Base-by-base conservation (phyloP, 2,888 invertebrate genomes). In the Calameuta pallipes region DNA sequence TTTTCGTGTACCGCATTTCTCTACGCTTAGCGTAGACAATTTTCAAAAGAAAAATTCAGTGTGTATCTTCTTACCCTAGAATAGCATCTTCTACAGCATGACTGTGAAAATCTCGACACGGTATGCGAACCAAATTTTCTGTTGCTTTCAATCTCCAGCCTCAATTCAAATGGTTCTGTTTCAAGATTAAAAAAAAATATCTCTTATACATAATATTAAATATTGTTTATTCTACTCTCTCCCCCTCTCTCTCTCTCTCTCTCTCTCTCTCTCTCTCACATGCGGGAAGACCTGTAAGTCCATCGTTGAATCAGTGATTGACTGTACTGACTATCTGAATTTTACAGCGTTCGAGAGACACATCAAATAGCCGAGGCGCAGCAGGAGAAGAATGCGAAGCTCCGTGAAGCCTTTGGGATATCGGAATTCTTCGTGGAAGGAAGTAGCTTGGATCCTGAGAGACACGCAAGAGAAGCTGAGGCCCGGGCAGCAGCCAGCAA, bases 291-390 rank as follows among this genome's bases (percentile, higher is more conserved):
- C 23, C 6, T 56, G 23, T 56, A 56, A 56, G 56, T 56, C 23
- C 56, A 23, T 56, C 2, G 56, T 23, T 23, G 23, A 56, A 9
- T 56, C 23, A 56, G 23, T 56, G 56, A 56, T 9, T 23, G 56
- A 2, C 23, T 23, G 9, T 56, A 41, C 56, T 56, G 23, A 56
- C 23, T 56, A 41, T 41, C 41, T 23, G 11, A 75, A 70, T 34
- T 34, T 90, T 92, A 15, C 93, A 98, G 98, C 92, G 97, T 97
- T 81, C 97, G 97, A 81, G 98, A 98, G 91, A 98, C 98, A 74
- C 99, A 99, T 93, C 97, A 98, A 92, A 95, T 98, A 83, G 98
- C 99, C 1, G 98, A 98, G 92, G 98, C 98, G 35, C 98, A 98
- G 91, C 97, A 97, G 89, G 97, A 97, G 92, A 98, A 98, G 92